These are phyloP conservation scores for Chelon auratus DNA, from an alignment of 2,797 vertebrate genomes.

Conservation along the genomic window DNA sequence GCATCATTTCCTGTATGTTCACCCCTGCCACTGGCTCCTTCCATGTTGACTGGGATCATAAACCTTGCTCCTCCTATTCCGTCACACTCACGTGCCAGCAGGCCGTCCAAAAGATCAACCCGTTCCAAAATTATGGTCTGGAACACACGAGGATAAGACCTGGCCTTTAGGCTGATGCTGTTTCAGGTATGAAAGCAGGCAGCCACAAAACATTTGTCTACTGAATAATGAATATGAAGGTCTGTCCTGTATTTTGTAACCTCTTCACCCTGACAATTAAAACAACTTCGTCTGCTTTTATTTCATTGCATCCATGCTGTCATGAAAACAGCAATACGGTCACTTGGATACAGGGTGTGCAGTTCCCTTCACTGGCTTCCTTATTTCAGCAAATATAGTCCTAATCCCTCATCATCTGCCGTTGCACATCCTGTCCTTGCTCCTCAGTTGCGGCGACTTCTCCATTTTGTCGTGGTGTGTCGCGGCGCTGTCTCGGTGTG, in stretches of 20 bases:
- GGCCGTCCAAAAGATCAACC: conserved; percentile 35
- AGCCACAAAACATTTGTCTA: background rate
- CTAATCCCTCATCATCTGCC: conserved; percentile 29
- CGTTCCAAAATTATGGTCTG: conserved; percentile 22
- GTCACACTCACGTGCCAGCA: conserved; percentile 38
- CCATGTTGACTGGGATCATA: conserved; percentile 55
- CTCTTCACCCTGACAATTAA: background rate
- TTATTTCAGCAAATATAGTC: conserved; percentile 39
- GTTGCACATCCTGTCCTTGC: conserved; percentile 33
- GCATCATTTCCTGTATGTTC: conserved; percentile 79
- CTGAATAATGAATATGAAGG: conserved; percentile 2
- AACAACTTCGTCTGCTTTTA: background rate
- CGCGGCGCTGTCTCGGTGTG: background rate
- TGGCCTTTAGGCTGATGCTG: background rate
- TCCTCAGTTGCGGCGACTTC: conserved; percentile 15
- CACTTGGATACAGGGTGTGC: conserved; percentile 33
- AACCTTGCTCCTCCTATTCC: conserved; percentile 47
- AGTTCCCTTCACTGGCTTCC: conserved; percentile 49
- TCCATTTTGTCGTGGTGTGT: conserved; percentile 38
- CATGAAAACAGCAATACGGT: conserved; percentile 23
- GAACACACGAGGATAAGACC: conserved; percentile 33
- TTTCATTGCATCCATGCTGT: background rate
- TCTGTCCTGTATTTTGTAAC: background rate
- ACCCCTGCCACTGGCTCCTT: conserved; percentile 31
- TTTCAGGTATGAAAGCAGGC: background rate